Percentiles rank a stretch among this genome's conserved stretches.
phyloP scores from a whole-genome alignment of 2,113 vertebrate genomes.

The Thunnus thynnus region DNA sequence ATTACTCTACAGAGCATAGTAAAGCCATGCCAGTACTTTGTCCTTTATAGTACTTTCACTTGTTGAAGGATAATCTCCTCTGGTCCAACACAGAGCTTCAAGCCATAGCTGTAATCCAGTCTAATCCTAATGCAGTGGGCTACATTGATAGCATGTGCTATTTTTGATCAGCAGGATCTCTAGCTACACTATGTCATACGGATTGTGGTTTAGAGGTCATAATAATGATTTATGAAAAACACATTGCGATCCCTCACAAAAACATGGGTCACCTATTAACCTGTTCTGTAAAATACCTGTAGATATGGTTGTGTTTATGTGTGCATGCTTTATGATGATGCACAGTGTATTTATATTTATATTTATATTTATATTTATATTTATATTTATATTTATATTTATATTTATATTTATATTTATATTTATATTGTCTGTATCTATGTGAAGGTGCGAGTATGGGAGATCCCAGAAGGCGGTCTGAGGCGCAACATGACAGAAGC shows the following conservation, averaged over 20 bases:
- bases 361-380: background rate
- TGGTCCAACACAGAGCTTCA: slow-evolving; percentile 50
- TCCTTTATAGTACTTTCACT: slow-evolving; percentile 56
- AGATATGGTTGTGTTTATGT: background rate
- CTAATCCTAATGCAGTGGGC: slow-evolving; percentile 74
- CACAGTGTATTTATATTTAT: background rate
- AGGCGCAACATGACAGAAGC: slow-evolving; percentile 94
- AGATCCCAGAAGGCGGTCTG: slow-evolving; percentile 94
- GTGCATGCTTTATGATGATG: background rate
- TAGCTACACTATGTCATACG: background rate
- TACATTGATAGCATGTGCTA: slow-evolving; percentile 61
- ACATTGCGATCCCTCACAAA: background rate
- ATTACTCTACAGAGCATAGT: slow-evolving; percentile 1
- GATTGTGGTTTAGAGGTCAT: slow-evolving; percentile 13
- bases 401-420: background rate
- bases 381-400: background rate
- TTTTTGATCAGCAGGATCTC: slow-evolving; percentile 59
- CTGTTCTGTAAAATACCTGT: background rate
- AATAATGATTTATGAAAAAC: background rate
- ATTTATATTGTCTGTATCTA: background rate
- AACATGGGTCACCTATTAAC: background rate
- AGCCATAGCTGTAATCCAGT: slow-evolving; percentile 74
- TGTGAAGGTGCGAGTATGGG: slow-evolving; percentile 95
- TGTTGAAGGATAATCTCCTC: slow-evolving; percentile 75
- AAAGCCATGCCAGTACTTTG: slow-evolving; percentile 7